A percentile compares a stretch with the other conserved stretches of the same genome.
Conservation (phyloP, 1,140 invertebrate genomes). For the Bradysia coprophila region DNA sequence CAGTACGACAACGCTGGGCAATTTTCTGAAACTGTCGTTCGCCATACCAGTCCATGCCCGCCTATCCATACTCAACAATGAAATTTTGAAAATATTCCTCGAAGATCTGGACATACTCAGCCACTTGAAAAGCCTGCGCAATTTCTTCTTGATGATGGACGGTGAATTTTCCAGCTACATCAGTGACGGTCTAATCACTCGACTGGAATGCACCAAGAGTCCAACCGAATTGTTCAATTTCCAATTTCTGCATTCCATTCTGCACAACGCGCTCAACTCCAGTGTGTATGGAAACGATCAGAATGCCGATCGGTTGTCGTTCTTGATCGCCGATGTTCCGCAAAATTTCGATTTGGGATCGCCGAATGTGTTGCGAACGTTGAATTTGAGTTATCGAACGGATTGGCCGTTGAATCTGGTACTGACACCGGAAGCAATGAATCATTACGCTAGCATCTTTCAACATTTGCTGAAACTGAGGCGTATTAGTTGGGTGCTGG, state of each 20-base stretch:
- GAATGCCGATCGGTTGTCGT: constrained; percentile 33
- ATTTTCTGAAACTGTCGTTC: constrained; percentile 44
- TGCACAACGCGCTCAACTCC: constrained; percentile 36
- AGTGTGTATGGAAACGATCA: constrained; percentile 25
- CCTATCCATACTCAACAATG: constrained; percentile 44
- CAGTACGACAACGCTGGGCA: neutral
- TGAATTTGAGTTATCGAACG: constrained; percentile 46
- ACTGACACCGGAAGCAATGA: constrained; percentile 41
- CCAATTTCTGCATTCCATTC: constrained; percentile 39
- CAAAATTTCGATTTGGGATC: constrained; percentile 35
- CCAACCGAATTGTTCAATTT: constrained; percentile 48
- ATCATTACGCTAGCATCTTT: constrained; percentile 51
- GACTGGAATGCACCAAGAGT: constrained; percentile 35
- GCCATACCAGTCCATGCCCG: constrained; percentile 45
- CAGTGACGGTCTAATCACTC: constrained; percentile 40
- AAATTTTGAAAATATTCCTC: constrained; percentile 47
- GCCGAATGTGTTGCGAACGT: constrained; percentile 39
- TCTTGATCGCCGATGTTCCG: constrained; percentile 33
- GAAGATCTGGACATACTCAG: constrained; percentile 42
- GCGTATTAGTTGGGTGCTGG: constrained; percentile 48
- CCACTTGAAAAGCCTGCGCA: constrained; percentile 46
- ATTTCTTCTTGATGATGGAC: constrained; percentile 57
- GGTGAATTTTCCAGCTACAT: constrained; percentile 54
- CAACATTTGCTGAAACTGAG: constrained; percentile 53
- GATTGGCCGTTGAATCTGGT: constrained; percentile 62